These are phyloP conservation scores for Cricetomys ansorgei DNA, from an alignment of 2,113 vertebrate species.

Conservation along the genomic window DNA sequence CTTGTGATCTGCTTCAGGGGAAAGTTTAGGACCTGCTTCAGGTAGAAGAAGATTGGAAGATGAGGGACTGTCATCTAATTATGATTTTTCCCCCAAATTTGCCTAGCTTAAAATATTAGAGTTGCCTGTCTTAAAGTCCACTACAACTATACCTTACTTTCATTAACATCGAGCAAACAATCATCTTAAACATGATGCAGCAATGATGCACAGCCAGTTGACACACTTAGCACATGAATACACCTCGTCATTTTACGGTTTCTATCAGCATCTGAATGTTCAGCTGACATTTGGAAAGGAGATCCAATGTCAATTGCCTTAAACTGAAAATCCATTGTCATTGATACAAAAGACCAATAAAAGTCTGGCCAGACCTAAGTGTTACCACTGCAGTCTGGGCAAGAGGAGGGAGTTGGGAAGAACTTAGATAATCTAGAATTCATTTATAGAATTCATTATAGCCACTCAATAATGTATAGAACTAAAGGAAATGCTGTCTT, in stretches of 20 bases:
- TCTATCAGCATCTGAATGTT: slow-evolving; percentile 46
- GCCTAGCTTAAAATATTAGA: neutral
- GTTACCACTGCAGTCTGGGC: neutral
- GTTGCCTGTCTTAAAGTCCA: neutral
- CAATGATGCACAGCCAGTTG: neutral
- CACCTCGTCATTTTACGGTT: neutral
- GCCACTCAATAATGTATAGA: neutral
- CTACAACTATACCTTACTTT: neutral
- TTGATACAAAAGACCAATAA: slow-evolving; percentile 28
- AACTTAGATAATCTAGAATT: neutral
- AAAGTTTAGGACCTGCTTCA: neutral
- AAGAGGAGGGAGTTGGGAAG: neutral
- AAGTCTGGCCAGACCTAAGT: neutral
- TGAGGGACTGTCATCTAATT: neutral
- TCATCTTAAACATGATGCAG: neutral
- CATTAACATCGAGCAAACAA: neutral
- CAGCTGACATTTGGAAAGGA: slow-evolving; percentile 17
- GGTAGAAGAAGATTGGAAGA: neutral
- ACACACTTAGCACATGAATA: neutral
- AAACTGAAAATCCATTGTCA: neutral
- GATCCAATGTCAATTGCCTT: slow-evolving; percentile 21
- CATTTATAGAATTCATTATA: too few relatives aligned
- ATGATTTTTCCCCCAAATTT: neutral
- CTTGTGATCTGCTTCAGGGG: neutral
- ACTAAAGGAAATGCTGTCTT: neutral